Conservation (phyloP, 2,113 vertebrate species). For the Leucoraja erinaceus region DNA sequence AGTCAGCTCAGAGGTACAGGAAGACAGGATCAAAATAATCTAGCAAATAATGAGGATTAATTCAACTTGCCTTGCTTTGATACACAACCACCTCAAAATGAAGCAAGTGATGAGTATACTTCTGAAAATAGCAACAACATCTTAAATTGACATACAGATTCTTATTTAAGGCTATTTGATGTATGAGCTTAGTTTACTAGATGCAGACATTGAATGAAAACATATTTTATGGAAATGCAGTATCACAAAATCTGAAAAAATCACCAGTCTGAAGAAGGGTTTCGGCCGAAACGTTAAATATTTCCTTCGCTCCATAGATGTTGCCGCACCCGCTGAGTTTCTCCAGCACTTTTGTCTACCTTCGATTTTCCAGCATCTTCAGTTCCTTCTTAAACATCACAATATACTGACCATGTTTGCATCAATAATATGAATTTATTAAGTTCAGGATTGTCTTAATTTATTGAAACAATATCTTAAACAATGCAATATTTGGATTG, state of each 20-base stretch:
- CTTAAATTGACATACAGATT: neutral
- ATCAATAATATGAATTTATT: neutral
- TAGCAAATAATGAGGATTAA: neutral
- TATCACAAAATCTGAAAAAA: neutral
- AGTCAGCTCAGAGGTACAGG: neutral
- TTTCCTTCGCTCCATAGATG: too few species aligned
- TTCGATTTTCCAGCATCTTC: too few species aligned
- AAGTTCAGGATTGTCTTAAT: neutral
- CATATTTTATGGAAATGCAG: neutral
- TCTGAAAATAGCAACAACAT: neutral
- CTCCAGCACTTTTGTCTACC: too few species aligned
- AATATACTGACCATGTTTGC: neutral
- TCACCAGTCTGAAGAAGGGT: too few species aligned
- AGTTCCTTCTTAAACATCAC: too few species aligned
- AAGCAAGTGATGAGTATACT: too few species aligned
- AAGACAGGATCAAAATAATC: neutral
- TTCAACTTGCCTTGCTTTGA: neutral
- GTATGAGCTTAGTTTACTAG: neutral
- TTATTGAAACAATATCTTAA: neutral
- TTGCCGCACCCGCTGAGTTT: too few species aligned
- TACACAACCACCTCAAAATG: neutral
- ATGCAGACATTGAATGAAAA: neutral
- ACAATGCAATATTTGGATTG: neutral
- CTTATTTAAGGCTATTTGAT: neutral
- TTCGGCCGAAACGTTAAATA: too few species aligned